Percentiles rank a stretch among this genome's conserved stretches.
These are phyloP conservation scores for Musca vetustissima DNA, from an alignment of 1,140 invertebrate species.

Conservation along the genomic window DNA sequence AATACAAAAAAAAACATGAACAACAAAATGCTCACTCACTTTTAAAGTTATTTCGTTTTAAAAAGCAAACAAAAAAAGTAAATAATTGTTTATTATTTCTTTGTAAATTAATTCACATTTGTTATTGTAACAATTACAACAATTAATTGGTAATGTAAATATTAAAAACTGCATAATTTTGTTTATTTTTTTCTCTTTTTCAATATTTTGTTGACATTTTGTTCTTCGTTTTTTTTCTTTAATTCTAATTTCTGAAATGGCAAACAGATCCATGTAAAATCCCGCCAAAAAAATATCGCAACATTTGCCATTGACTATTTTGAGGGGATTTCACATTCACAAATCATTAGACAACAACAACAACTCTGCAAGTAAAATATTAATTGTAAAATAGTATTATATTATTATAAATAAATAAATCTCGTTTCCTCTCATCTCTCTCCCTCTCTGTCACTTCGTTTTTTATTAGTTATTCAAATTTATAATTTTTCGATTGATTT, in stretches of 20 bases:
- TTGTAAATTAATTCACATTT: slow-evolving; percentile 14
- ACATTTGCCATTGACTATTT: not conserved
- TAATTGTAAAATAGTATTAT: slow-evolving; percentile 15
- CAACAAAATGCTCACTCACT: slow-evolving; percentile 51
- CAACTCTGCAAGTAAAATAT: not conserved
- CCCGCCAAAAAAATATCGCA: no score
- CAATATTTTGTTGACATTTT: slow-evolving; percentile 14
- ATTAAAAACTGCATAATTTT: slow-evolving; percentile 18
- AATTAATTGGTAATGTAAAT: slow-evolving; percentile 29
- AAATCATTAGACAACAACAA: slow-evolving; percentile 11
- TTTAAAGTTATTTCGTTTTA: slow-evolving; percentile 43
- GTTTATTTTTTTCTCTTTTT: not conserved
- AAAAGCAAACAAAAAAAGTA: not conserved
- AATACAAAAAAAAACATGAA: slow-evolving; percentile 12
- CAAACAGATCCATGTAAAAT: no score
- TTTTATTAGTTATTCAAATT: slow-evolving; percentile 17
- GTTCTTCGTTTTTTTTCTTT: not conserved
- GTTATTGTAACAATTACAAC: slow-evolving; percentile 27
- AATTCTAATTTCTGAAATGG: no score
- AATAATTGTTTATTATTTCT: slow-evolving; percentile 44
- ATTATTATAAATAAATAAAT: slow-evolving; percentile 4
- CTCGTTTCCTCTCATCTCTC: not conserved
- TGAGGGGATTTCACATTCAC: not conserved
- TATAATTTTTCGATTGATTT: not conserved
- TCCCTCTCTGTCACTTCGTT: not conserved